Base-by-base conservation (phyloP, 2,113 vertebrate genomes). In the Rhinichthys klamathensis region DNA sequence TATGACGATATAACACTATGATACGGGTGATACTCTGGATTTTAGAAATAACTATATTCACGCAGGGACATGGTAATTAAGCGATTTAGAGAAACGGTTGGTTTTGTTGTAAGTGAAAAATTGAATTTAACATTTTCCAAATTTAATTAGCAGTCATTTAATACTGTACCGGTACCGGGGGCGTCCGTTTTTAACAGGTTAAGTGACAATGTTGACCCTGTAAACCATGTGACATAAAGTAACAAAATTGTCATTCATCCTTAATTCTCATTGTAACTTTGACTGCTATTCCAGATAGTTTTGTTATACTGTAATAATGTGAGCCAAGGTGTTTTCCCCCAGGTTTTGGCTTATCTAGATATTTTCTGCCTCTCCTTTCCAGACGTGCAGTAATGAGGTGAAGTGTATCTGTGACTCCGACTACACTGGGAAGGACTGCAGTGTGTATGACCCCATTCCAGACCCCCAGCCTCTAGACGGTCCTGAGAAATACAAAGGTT, bases 351-450 rank as follows among this genome's bases (percentile, higher is more conserved):
- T 51, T 51, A n/a, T 46, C 6, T 51, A 9, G 2, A 18, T 38
- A 18, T 82, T 27, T 7, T 49, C 10, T 80, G 6, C 58, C 16
- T 82, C 46, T 75, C 16, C 54, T 44, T 82, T 25, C 27, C 80
- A 99, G 98, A 97, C 95, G 0, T 99, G 98, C 94, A 99, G 96
- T 89, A 99, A 98, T 0, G 97, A 99, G 90, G 95, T 97, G 84
- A 97, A 96, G 88, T 99, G 98, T 87, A 99, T 99, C 94, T 99
- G 98, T 85, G 96, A 97, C 83, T 80, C 95, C 0, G 96, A 98
- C 90, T 98, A 96, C 96, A 99, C 98, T 0, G 98, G 98, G 84
- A 99, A 97, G 92, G 98, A 99, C 94, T 99, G 98, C 92, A 99
- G 98, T 4, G 95, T 99, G 80, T 94, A 93, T 11, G 97, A 99